Conservation (phyloP, 2,797 vertebrate genomes). For the Poecilia wingei region DNA sequence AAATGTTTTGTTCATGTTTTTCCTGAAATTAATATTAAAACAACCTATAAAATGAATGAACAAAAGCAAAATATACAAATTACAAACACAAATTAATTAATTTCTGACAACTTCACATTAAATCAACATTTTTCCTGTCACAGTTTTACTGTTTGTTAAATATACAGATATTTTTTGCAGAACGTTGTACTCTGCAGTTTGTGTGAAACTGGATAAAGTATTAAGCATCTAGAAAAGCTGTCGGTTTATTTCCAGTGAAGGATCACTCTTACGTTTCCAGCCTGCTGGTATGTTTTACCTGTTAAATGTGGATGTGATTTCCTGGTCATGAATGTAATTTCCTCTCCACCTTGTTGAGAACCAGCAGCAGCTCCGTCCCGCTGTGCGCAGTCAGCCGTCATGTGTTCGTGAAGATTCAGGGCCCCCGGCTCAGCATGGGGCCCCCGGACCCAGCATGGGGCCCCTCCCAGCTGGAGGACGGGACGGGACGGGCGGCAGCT, state of each 20-base stretch:
- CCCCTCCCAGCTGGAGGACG: slow-evolving; percentile 24
- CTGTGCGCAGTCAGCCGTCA: not conserved
- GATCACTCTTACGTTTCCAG: not conserved
- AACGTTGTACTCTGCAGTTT: not conserved
- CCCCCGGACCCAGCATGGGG: not conserved
- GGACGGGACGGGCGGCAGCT: slow-evolving; percentile 5
- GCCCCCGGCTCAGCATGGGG: slow-evolving; percentile 28
- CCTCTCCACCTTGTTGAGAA: not conserved
- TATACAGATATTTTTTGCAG: not conserved
- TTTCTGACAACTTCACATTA: no score
- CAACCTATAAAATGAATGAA: no score
- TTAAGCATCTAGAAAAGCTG: not conserved
- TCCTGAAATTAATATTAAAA: no score
- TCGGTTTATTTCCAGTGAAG: not conserved
- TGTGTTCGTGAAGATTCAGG: slow-evolving; percentile 4
- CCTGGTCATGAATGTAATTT: slow-evolving; percentile 4
- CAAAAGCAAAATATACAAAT: no score
- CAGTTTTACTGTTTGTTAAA: no score
- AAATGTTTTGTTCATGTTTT: no score
- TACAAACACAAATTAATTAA: no score
- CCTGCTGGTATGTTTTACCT: not conserved
- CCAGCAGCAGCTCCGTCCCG: slow-evolving; percentile 1
- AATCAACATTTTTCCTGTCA: no score
- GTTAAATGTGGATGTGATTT: slow-evolving; percentile 5
- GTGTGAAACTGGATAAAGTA: not conserved